Evolutionary conservation across 2,797 vertebrate genomes (phyloP).

Genomic region (Pterois miles): DNA sequence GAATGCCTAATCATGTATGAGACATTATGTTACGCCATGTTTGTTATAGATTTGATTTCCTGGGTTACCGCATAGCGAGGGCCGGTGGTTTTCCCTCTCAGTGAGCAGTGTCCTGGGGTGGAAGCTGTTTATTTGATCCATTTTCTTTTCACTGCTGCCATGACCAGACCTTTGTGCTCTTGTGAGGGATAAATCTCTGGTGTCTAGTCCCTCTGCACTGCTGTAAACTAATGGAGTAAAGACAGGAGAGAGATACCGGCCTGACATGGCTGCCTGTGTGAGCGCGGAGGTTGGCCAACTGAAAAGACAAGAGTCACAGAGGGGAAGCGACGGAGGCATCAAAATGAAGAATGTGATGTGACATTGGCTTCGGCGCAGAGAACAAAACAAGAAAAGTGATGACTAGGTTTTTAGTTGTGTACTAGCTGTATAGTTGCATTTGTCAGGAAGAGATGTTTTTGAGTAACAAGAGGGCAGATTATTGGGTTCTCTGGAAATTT

Average conservation of each 20-base stretch:
- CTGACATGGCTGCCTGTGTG: constrained; percentile 48
- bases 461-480: background rate
- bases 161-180: constrained; percentile 37
- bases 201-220: constrained; percentile 18
- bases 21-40: background rate
- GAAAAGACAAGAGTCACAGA: constrained; percentile 40
- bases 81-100: constrained; percentile 24
- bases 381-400: constrained; percentile 17
- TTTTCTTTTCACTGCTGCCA: constrained; percentile 37
- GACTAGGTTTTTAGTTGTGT: background rate
- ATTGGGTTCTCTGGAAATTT: background rate
- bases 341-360: constrained; percentile 42
- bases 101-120: constrained; percentile 11
- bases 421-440: background rate
- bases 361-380: constrained; percentile 11
- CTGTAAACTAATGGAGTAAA: constrained; percentile 45
- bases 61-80: background rate
- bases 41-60: background rate
- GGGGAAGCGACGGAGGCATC: constrained; percentile 26
- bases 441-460: background rate
- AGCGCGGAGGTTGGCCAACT: constrained; percentile 48
- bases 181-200: constrained; percentile 24
- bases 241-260: constrained; percentile 37
- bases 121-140: constrained; percentile 51
- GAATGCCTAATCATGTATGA: background rate